These are phyloP conservation scores for Gopherus flavomarginatus DNA, from an alignment of 2,113 vertebrate genomes.

Conservation along the genomic window DNA sequence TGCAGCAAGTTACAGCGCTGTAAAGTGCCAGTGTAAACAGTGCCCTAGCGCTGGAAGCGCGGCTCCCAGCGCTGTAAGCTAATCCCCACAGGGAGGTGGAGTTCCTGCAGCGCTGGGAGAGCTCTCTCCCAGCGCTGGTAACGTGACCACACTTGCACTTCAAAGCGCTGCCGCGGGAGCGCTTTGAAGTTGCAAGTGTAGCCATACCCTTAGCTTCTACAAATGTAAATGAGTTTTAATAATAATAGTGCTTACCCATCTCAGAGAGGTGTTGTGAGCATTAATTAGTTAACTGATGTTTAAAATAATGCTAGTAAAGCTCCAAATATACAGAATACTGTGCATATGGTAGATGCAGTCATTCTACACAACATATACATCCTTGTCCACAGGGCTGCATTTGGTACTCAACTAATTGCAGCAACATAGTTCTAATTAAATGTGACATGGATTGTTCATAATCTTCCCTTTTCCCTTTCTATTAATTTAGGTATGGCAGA, in stretches of 20 bases:
- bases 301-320: background rate
- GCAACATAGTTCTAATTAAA: background rate
- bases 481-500: slow-evolving; percentile 90
- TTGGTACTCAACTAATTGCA: background rate
- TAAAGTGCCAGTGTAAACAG: too few relatives aligned
- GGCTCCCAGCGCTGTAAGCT: too few relatives aligned
- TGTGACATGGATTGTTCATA: background rate
- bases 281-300: background rate
- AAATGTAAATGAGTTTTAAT: background rate
- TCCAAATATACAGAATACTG: background rate
- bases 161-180: too few relatives aligned
- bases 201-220: background rate
- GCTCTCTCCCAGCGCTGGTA: too few relatives aligned
- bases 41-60: too few relatives aligned
- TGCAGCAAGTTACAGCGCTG: too few relatives aligned
- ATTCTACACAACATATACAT: background rate
- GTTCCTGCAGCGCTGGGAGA: too few relatives aligned
- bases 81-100: too few relatives aligned
- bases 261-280: background rate
- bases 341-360: background rate
- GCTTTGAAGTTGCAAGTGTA: too few relatives aligned
- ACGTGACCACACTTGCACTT: too few relatives aligned
- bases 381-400: fast-evolving
- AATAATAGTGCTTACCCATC: fast-evolving
- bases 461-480: background rate